Conservation (phyloP, 2,113 vertebrate species). For the Notarius quadriscutis region DNA sequence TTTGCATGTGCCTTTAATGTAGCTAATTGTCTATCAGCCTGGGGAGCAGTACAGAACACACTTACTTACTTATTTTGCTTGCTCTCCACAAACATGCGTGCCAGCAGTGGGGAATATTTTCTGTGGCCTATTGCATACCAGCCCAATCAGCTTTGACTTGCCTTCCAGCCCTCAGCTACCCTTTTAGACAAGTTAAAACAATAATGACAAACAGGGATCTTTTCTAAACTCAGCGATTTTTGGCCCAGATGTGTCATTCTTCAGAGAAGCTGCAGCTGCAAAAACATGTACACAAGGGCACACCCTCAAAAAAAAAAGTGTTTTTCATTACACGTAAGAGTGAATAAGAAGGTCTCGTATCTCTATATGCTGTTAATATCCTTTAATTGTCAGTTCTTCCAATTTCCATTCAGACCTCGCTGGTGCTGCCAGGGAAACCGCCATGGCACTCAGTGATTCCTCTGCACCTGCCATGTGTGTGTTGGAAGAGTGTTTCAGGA, state of each 20-base stretch:
- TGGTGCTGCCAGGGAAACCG: slow-evolving; percentile 14
- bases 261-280: slow-evolving; percentile 21
- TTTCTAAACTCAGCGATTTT: slow-evolving; percentile 14
- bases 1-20: neutral
- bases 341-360: neutral
- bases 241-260: slow-evolving; percentile 19
- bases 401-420: neutral
- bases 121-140: slow-evolving; percentile 26
- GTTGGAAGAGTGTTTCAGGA: slow-evolving; percentile 29
- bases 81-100: slow-evolving; percentile 1
- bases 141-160: slow-evolving; percentile 11
- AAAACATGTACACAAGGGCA: slow-evolving; percentile 5
- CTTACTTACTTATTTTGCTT: neutral
- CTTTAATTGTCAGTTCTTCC: neutral
- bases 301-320: slow-evolving; percentile 1
- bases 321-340: neutral
- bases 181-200: slow-evolving; percentile 2
- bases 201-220: slow-evolving; percentile 37
- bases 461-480: slow-evolving; percentile 37
- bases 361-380: neutral
- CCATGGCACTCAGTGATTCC: slow-evolving; percentile 4
- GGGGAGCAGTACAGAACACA: neutral
- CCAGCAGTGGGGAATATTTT: slow-evolving; percentile 38
- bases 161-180: slow-evolving; percentile 4
- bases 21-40: neutral